Base-by-base conservation (phyloP, 2,797 vertebrate species). In the Sphenopsis melanotis region DNA sequence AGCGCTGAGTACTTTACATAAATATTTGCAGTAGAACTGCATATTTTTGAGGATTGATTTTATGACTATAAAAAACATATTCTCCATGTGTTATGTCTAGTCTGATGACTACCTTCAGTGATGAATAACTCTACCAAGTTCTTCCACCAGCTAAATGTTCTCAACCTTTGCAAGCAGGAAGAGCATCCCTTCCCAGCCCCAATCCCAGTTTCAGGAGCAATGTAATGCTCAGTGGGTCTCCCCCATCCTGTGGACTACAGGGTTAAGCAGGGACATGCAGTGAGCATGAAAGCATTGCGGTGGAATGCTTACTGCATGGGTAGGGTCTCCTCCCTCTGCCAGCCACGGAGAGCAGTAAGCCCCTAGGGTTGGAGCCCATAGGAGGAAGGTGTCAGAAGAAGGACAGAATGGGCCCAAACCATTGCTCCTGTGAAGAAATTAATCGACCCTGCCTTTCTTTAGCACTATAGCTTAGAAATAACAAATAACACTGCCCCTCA, bases 281-380 rank as follows among this genome's bases (percentile, higher is more conserved):
- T 5, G 42, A 53, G 11, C 30, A 37, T 18, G 52, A 46, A 68
- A 53, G 2, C 6, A 34, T 37, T 76, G 16, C n/a, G 53, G 36
- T n/a, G 20, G 3, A 34, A 24, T 12, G 24, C n/a, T n/a, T n/a
- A n/a, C n/a, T n/a, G n/a, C n/a, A n/a, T n/a, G n/a, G n/a, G n/a
- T n/a, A n/a, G n/a, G n/a, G 18, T 52, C 34, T 29, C 21, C 10
- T 44, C 41, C 64, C 41, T 68, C 46, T 30, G 22, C 17, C 29
- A 44, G 15, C 10, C 6, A 7, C 6, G 10, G 13, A 4, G 49
- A 68, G 15, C 15, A 15, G 5, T 53, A 24, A 89, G 2, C 14
- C 20, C 15, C 7, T 3, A 42, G 23, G 37, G 55, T 0, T 66
- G 30, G 4, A 39, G 18, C 9, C 34, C 41, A 6, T 0, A n/a